A percentile compares a stretch with the other conserved stretches of the same genome.
Evolutionary conservation across 2,113 vertebrate genomes (phyloP).

Genomic region (Onychorhynchus coronatus): DNA sequence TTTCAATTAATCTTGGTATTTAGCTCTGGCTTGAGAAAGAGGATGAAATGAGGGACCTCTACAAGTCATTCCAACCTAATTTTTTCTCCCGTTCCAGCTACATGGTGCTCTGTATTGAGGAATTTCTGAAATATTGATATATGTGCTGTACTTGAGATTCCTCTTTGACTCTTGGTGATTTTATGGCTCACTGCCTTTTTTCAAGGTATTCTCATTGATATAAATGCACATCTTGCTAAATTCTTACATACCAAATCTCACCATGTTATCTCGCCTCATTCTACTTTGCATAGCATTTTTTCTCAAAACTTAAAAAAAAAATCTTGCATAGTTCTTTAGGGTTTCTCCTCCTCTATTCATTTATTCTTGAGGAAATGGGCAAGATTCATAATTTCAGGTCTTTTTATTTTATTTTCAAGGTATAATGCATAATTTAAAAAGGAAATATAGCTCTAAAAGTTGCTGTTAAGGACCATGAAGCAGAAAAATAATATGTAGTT

Average conservation of each 20-base stretch:
- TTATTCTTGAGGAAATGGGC: not conserved
- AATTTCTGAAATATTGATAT: not conserved
- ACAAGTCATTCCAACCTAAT: not conserved
- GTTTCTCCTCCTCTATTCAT: not conserved
- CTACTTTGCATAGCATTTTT: not conserved
- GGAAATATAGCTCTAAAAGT: constrained; percentile 47
- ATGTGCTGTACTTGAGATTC: not conserved
- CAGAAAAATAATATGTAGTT: constrained; percentile 49
- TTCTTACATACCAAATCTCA: not conserved
- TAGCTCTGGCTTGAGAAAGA: not conserved
- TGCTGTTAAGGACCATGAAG: constrained; percentile 57
- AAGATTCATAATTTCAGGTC: constrained; percentile 23
- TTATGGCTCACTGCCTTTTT: not conserved
- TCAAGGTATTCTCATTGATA: not conserved
- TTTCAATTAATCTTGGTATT: not conserved
- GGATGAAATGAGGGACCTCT: not conserved
- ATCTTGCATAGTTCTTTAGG: not conserved
- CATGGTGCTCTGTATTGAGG: accelerated
- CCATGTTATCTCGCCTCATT: not conserved
- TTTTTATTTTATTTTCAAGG: constrained; percentile 38
- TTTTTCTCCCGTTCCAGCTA: not conserved
- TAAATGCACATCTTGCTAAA: not conserved
- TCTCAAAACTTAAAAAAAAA: not conserved
- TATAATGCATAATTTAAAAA: constrained; percentile 55
- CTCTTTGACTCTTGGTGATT: not conserved